Evolutionary conservation across 2,888 invertebrate genomes (phyloP).

Genomic region (Tipula confusa): DNA sequence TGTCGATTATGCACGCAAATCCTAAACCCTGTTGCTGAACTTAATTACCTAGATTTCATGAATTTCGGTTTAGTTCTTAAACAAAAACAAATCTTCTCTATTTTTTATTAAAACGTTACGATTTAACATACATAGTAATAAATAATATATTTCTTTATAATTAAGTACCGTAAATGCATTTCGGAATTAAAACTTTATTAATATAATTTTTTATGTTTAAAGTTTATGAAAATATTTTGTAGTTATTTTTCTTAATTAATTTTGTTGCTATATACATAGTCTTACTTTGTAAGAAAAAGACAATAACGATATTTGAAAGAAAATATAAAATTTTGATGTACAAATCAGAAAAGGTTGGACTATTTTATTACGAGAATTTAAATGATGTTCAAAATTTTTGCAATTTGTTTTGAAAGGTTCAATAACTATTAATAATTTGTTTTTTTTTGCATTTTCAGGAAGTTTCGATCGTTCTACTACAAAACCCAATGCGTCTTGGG

Average conservation of each 20-base stretch:
- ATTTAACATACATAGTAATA: no score
- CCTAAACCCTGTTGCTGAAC: background rate
- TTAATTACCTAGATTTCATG: background rate
- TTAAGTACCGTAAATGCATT: background rate
- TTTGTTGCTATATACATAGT: background rate
- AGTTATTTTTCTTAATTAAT: background rate
- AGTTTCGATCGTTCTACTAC: no score
- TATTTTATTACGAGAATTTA: no score
- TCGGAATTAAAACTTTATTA: background rate
- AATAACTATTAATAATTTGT: no score
- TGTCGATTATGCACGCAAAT: background rate
- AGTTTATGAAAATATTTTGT: background rate
- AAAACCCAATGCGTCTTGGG: no score
- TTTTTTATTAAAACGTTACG: background rate
- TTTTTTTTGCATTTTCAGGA: no score
- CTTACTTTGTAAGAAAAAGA: background rate
- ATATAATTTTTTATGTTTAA: background rate
- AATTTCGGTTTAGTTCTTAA: background rate
- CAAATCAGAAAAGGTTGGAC: no score
- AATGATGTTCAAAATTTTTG: no score
- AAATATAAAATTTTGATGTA: background rate
- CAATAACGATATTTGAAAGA: background rate
- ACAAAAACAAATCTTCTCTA: background rate
- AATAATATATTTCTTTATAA: constrained; percentile 3
- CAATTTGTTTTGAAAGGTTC: no score